Evolutionary conservation across 2,888 invertebrate genomes (phyloP), one percentile per base, ranked within the genome.

Genomic region (Cenopis cana): DNA sequence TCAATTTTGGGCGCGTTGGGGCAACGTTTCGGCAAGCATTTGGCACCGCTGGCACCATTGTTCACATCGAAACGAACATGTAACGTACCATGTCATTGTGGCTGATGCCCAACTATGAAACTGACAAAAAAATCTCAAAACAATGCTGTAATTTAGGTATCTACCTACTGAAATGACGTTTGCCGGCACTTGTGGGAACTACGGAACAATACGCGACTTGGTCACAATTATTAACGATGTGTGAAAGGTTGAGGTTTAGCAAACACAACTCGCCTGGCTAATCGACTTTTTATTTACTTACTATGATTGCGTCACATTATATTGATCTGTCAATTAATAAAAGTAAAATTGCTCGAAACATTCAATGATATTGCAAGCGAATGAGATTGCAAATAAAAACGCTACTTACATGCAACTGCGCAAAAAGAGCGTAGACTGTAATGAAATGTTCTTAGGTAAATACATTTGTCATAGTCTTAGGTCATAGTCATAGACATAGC

Each of bases 11-110:
- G 36, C 41, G 5, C 61, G 78, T 80, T 77, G 79, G 78, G 80
- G 77, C 81, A 82, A 78, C 61, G 57, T 71, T 62, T 72, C 76
- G 69, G 73, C 14, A 68, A 54, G 75, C 76, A 81, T 83, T 84
- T 82, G 84, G 83, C 82, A 82, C 76, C 74, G 74, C 65, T 72
- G 75, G 76, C 76, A 77, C 85, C 81, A 89, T 89, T 90, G 89
- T 89, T 89, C 82, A 81, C 82, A 82, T 78, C 61, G 74, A 70
- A 77, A 76, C 71, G 78, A 75, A 76, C 82, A 84, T 82, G 82
- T 85, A 86, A 86, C 83, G 75, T 76, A 80, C 82, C 82, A 76
- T 83, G 82, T 86, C 84, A 85, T 86, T 88, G 83, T 83, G 75
- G 76, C 77, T 80, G 80, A 82, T 83, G 82, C 79, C 74, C 76